phyloP scores from a whole-genome alignment of 2,113 vertebrate species.

The Sceloporus undulatus region DNA sequence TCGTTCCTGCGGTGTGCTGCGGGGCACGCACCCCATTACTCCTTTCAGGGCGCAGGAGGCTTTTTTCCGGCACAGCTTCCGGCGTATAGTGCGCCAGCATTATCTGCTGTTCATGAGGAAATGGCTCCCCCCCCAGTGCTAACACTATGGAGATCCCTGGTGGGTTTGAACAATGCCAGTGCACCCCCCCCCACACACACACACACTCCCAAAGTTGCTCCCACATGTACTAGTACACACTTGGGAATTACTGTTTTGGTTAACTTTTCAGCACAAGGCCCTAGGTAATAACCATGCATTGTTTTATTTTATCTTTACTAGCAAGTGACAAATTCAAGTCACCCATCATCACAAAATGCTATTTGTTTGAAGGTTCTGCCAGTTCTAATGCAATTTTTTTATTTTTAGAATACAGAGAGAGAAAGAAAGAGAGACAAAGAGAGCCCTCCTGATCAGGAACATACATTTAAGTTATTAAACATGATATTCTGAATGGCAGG shows the following conservation, averaged over 20 bases:
- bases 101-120: too few species aligned
- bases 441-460: neutral
- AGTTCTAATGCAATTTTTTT: neutral
- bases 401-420: neutral
- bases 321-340: neutral
- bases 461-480: neutral
- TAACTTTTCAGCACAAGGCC: neutral
- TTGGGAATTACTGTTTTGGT: neutral
- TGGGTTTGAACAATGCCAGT: too few species aligned
- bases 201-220: too few species aligned
- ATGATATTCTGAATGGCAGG: neutral
- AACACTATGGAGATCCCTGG: too few species aligned
- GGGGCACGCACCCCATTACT: too few species aligned
- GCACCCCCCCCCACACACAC: too few species aligned
- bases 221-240: too few species aligned
- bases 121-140: too few species aligned
- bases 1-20: too few species aligned
- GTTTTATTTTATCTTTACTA: neutral
- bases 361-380: neutral
- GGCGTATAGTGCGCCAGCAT: too few species aligned
- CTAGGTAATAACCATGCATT: neutral
- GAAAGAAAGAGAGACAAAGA: neutral
- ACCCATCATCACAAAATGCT: fast-evolving
- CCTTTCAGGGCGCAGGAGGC: too few species aligned
- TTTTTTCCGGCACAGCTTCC: too few species aligned